phyloP scores from a whole-genome alignment of 2,113 vertebrate genomes.

The Sturnira hondurensis region DNA sequence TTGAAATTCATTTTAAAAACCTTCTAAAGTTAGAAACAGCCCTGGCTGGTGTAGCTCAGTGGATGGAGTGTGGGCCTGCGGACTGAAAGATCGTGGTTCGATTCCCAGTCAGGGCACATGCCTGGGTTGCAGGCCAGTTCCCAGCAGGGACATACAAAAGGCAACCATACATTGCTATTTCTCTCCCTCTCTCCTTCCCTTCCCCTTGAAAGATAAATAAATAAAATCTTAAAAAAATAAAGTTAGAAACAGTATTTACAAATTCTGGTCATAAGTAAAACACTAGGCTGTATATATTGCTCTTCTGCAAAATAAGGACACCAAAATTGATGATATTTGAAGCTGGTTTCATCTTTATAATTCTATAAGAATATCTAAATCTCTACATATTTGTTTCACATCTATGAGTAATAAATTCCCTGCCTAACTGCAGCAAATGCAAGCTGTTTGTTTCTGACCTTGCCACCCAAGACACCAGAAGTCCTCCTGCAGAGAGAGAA shows the following conservation, averaged over 20 bases:
- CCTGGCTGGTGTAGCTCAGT: no score
- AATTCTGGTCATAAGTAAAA: not conserved
- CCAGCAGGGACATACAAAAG: no score
- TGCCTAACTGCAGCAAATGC: not conserved
- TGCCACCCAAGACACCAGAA: not conserved
- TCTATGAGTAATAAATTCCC: not conserved
- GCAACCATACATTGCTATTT: no score
- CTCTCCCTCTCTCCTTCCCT: no score
- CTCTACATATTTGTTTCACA: not conserved
- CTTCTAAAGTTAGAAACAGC: not conserved
- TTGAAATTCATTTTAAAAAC: slow-evolving; percentile 28
- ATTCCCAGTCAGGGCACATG: no score
- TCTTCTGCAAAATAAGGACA: slow-evolving; percentile 18
- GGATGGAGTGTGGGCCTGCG: no score
- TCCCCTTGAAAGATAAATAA: no score
- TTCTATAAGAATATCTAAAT: not conserved
- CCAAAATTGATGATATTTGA: not conserved
- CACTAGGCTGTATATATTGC: not conserved
- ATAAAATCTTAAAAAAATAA: no score
- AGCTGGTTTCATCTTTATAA: not conserved
- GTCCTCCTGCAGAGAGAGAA: slow-evolving; percentile 7
- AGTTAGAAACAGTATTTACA: slow-evolving; percentile 2
- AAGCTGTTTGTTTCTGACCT: slow-evolving; percentile 41
- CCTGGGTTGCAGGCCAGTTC: no score
- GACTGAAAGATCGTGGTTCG: no score